Conservation (phyloP, 2,797 vertebrate species). For the Nannoperca australis region DNA sequence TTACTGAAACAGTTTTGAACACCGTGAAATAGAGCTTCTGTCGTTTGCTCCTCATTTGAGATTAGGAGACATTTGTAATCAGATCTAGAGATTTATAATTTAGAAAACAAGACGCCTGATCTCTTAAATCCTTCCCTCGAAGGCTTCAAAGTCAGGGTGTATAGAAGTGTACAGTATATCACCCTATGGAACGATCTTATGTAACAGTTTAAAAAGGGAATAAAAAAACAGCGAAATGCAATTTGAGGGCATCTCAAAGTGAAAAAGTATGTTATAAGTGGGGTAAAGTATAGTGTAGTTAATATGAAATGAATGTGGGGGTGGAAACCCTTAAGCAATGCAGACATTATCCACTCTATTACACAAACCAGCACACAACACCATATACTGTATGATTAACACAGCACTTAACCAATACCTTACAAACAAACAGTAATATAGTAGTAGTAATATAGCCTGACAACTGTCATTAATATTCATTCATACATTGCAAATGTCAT, state of each 20-base stretch:
- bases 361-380: constrained; percentile 55
- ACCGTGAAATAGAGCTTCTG: constrained; percentile 32
- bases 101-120: constrained; percentile 12
- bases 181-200: constrained; percentile 55
- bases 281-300: constrained; percentile 60
- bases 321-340: constrained; percentile 64
- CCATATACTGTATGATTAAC: constrained; percentile 30
- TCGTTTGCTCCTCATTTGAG: constrained; percentile 8
- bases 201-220: constrained; percentile 50
- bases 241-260: constrained; percentile 67
- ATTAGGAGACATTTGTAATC: constrained; percentile 50
- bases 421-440: constrained; percentile 33
- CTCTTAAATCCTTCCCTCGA: constrained; percentile 36
- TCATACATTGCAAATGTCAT: constrained; percentile 51
- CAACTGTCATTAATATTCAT: constrained; percentile 64
- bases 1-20: constrained; percentile 29
- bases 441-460: constrained; percentile 21
- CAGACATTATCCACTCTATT: constrained; percentile 61
- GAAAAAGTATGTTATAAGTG: constrained; percentile 66
- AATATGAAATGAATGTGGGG: constrained; percentile 64
- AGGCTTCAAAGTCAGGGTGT: constrained; percentile 39
- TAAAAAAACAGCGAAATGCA: constrained; percentile 58
- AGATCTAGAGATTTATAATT: constrained; percentile 45
- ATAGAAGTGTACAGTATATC: constrained; percentile 33
- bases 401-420: constrained; percentile 27